These are phyloP conservation scores for Eudasyphora cyanicolor DNA, from an alignment of 2,888 invertebrate genomes.

Conservation along the genomic window DNA sequence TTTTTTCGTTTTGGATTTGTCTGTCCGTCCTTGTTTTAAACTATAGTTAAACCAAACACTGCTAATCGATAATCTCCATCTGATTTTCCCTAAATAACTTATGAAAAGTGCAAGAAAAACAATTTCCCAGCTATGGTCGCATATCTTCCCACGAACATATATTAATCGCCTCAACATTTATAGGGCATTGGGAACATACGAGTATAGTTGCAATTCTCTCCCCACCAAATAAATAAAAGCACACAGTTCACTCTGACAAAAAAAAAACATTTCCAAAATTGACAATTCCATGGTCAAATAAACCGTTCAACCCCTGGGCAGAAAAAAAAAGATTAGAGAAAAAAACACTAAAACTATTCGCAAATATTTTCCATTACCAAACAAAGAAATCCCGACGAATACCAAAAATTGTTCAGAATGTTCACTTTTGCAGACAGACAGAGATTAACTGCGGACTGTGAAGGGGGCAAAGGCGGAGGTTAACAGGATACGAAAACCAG, in stretches of 20 bases:
- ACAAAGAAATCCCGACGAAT: no score
- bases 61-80: no score
- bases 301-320: not conserved
- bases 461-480: not conserved
- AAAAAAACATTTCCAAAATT: not conserved
- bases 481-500: not conserved
- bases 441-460: conserved; percentile 20
- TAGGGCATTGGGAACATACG: not conserved
- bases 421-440: conserved; percentile 35
- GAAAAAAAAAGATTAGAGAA: no score
- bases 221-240: not conserved
- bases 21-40: no score
- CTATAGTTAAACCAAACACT: no score
- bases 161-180: not conserved
- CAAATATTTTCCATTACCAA: not conserved
- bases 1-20: no score
- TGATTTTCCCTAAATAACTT: no score
- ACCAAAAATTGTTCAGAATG: conserved; percentile 1
- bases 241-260: not conserved
- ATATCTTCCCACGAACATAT: not conserved
- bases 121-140: not conserved
- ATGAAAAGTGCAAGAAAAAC: no score
- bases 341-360: not conserved
- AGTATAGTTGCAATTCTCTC: not conserved
- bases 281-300: conserved; percentile 19